Evolutionary conservation across 2,888 invertebrate genomes (phyloP), one percentile per base, ranked within the genome.

Genomic region (Ctenicera cuprea): DNA sequence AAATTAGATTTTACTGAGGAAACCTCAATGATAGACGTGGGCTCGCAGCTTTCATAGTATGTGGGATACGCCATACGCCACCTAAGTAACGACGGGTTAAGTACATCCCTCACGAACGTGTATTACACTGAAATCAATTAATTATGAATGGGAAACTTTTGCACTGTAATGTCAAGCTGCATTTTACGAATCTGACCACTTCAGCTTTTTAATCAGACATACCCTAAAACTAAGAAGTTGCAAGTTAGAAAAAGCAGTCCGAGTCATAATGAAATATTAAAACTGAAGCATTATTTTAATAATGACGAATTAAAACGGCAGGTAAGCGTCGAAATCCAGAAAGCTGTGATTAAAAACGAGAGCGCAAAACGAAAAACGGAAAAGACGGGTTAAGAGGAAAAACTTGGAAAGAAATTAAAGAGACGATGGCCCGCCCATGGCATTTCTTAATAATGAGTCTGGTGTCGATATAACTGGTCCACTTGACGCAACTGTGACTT

Each of bases 261-360:
- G 82, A 83, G 81, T 81, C 81, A 78, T 85, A 86, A 87, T 87
- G 86, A 85, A 87, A 87, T 87, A 87, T 87, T 87, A 87, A 87
- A 87, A 87, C 86, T 86, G 84, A 85, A 86, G 85, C 83, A 86
- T 87, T 86, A 86, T 86, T 86, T 86, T 86, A 86, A 87, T 87
- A 87, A 87, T 87, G 87, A 87, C 87, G 86, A 87, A 87, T 87
- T 87, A 87, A 87, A 86, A 82, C 85, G 83, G 83, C 83, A 85
- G 85, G 84, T 83, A 83, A 84, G 84, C 83, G 83, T 80, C 80
- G 82, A 84, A 83, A 83, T 83, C 83, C 78, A 80, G 83, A 84
- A 83, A 81, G 82, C 82, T 81, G 82, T 84, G 83, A 85, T 86
- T 86, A 86, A 86, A 86, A 86, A 85, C 83, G 78, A 77, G 76